These are phyloP conservation scores for Thamnaconus septentrionalis DNA, from an alignment of 2,113 vertebrate species.

Conservation along the genomic window DNA sequence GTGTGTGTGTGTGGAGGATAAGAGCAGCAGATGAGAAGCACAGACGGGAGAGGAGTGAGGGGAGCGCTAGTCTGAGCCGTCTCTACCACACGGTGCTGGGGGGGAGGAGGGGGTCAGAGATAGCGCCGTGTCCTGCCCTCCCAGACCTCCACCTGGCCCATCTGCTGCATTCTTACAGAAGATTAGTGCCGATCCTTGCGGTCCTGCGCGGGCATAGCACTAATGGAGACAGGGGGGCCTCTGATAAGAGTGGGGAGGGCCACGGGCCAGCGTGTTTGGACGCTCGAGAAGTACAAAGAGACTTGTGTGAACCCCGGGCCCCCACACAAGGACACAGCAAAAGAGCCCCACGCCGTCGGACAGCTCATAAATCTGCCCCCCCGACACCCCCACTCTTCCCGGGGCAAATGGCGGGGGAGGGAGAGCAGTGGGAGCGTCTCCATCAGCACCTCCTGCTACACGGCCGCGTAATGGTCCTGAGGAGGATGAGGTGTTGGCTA, in stretches of 20 bases:
- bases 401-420: slow-evolving; percentile 54
- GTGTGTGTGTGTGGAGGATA: slow-evolving; percentile 30
- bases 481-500: slow-evolving; percentile 61
- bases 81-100: slow-evolving; percentile 69
- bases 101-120: slow-evolving; percentile 68
- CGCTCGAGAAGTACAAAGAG: slow-evolving; percentile 63
- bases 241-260: slow-evolving; percentile 76
- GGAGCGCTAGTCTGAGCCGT: slow-evolving; percentile 65
- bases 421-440: slow-evolving; percentile 63
- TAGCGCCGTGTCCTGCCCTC: slow-evolving; percentile 61
- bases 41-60: slow-evolving; percentile 54
- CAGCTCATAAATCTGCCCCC: slow-evolving; percentile 70
- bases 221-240: slow-evolving; percentile 74
- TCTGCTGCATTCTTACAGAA: slow-evolving; percentile 75
- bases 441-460: slow-evolving; percentile 64
- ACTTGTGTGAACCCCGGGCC: slow-evolving; percentile 62
- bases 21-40: slow-evolving; percentile 57
- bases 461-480: slow-evolving; percentile 50
- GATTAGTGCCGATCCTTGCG: slow-evolving; percentile 75
- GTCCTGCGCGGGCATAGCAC: slow-evolving; percentile 75
- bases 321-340: slow-evolving; percentile 61
- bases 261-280: slow-evolving; percentile 53
- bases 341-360: slow-evolving; percentile 42
- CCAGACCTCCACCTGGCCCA: slow-evolving; percentile 71
- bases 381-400: slow-evolving; percentile 34